A percentile compares a stretch with the other conserved stretches of the same genome.
Conservation (phyloP, 1,140 invertebrate species). For the Aphidius gifuensis region DNA sequence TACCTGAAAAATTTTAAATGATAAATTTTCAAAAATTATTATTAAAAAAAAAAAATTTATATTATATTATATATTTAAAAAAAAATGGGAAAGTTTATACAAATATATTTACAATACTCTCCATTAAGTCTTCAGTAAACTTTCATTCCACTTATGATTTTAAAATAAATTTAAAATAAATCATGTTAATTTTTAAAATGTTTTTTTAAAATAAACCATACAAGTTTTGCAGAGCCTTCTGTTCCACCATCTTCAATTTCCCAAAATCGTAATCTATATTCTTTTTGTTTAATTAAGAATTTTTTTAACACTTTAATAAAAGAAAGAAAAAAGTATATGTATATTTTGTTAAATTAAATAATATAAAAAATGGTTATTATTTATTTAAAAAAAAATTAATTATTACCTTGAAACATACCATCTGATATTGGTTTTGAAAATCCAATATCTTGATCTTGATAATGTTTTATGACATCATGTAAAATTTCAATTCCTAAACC, state of each 20-base stretch:
- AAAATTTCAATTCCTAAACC: conserved; percentile 32
- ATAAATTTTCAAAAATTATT: too few relatives aligned
- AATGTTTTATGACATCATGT: conserved; percentile 22
- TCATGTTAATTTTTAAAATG: conserved; percentile 1
- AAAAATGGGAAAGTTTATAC: conserved; percentile 3
- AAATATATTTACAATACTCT: neutral
- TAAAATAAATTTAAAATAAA: neutral
- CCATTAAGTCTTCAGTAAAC: neutral
- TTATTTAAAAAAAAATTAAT: neutral
- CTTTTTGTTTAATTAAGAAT: conserved; percentile 29
- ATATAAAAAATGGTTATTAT: neutral
- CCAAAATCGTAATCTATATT: conserved; percentile 37
- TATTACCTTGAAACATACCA: conserved; percentile 30
- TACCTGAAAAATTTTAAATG: too few relatives aligned
- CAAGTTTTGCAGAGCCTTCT: conserved; percentile 31
- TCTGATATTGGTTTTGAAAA: conserved; percentile 33
- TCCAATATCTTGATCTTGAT: conserved; percentile 32
- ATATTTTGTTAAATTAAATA: too few relatives aligned
- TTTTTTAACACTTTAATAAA: conserved; percentile 24
- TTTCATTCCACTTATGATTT: neutral
- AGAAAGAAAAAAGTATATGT: too few relatives aligned
- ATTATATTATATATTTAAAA: conserved; percentile 2
- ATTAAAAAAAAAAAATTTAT: conserved; percentile 9
- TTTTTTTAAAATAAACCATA: conserved; percentile 31
- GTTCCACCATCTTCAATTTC: conserved; percentile 42